These are phyloP conservation scores for Lymantria monacha DNA, from an alignment of 2,888 invertebrate species.

Conservation along the genomic window DNA sequence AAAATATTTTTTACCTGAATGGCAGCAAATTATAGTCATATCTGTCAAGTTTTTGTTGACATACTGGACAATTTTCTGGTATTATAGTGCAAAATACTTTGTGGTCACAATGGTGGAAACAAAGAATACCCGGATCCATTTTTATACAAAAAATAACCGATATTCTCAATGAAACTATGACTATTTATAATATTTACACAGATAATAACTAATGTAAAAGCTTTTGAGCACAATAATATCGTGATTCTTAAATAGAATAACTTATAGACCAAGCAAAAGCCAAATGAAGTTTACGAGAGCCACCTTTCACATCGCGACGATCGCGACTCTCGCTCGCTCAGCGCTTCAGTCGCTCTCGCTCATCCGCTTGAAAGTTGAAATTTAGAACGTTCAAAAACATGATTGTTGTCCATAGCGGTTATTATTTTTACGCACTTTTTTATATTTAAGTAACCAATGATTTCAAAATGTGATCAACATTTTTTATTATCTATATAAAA, in stretches of 20 bases:
- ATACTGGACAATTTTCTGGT: conserved; percentile 90
- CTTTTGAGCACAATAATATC: conserved; percentile 37
- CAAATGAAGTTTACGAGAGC: conserved; percentile 30
- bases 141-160: conserved; percentile 40
- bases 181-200: conserved; percentile 22
- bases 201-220: conserved; percentile 27
- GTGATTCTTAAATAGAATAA: conserved; percentile 36
- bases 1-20: conserved; percentile 82
- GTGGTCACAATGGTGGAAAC: conserved; percentile 94
- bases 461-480: no score
- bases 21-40: conserved; percentile 87
- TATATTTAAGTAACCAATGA: no score
- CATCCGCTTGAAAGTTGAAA: conserved; percentile 3
- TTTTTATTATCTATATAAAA: no score
- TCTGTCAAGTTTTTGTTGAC: conserved; percentile 81
- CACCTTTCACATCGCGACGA: conserved; percentile 46
- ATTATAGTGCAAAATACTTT: conserved; percentile 92
- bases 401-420: background rate
- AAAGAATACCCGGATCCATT: conserved; percentile 92
- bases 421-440: no score
- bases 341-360: background rate
- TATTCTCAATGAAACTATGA: conserved; percentile 53
- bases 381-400: background rate
- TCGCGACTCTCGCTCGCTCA: background rate
- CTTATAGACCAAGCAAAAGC: conserved; percentile 54